Evolutionary conservation across 2,888 invertebrate genomes (phyloP).

Genomic region (Drosophila pseudotalamancana): DNA sequence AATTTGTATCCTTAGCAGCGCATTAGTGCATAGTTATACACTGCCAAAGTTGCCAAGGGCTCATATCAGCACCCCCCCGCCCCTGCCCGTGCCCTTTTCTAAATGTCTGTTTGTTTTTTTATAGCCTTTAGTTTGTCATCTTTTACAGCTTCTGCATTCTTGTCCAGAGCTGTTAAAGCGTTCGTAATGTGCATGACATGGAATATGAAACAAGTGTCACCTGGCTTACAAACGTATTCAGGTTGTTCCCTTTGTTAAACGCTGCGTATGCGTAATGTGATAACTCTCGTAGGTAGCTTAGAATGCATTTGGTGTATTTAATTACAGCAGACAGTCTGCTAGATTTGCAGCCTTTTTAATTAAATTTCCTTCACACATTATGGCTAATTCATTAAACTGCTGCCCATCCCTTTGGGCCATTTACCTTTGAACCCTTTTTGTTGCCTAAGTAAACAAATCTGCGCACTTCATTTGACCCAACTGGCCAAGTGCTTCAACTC

Average conservation of each 20-base stretch:
- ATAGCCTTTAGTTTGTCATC: slow-evolving; percentile 9
- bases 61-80: slow-evolving; percentile 5
- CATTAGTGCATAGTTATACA: slow-evolving; percentile 74
- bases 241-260: slow-evolving; percentile 3
- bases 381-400: slow-evolving; percentile 41
- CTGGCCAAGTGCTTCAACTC: slow-evolving; percentile 54
- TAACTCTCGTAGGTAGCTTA: slow-evolving; percentile 7
- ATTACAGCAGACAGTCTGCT: slow-evolving; percentile 17
- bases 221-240: neutral
- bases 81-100: slow-evolving; percentile 4
- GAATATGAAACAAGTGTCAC: neutral
- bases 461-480: slow-evolving; percentile 67
- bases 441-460: slow-evolving; percentile 69
- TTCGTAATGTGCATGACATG: slow-evolving; percentile 42
- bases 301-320: slow-evolving; percentile 29
- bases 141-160: neutral
- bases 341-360: slow-evolving; percentile 34
- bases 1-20: slow-evolving; percentile 79
- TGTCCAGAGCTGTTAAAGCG: slow-evolving; percentile 31
- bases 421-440: slow-evolving; percentile 45
- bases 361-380: slow-evolving; percentile 45
- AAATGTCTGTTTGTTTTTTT: slow-evolving; percentile 9
- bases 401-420: neutral
- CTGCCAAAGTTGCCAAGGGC: slow-evolving; percentile 28
- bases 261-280: slow-evolving; percentile 40